Conservation (phyloP, 2,113 vertebrate species). For the Leptodactylus fuscus region DNA sequence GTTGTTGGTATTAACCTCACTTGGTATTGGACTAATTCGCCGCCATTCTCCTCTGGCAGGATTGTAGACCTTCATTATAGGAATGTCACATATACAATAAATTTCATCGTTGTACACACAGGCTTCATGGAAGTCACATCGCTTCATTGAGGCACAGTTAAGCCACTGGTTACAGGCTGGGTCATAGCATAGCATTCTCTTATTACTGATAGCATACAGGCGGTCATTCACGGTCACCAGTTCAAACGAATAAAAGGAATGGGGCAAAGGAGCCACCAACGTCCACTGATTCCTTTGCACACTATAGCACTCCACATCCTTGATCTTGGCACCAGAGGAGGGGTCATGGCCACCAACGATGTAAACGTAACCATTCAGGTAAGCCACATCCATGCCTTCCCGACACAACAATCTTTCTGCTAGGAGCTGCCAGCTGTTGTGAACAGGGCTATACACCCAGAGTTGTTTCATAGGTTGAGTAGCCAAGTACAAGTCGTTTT, state of each 20-base stretch:
- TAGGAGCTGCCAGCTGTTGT: constrained; percentile 84
- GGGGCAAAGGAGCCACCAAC: constrained; percentile 82
- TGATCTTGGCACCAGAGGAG: constrained; percentile 77
- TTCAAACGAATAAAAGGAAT: constrained; percentile 85
- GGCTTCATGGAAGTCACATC: constrained; percentile 86
- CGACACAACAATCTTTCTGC: constrained; percentile 81
- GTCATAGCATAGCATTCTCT: constrained; percentile 86
- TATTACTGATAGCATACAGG: constrained; percentile 85
- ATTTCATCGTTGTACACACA: constrained; percentile 88
- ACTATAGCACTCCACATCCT: constrained; percentile 88
- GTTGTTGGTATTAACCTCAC: constrained; percentile 82
- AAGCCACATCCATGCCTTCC: constrained; percentile 84
- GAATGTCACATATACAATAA: constrained; percentile 86
- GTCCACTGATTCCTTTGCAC: constrained; percentile 88
- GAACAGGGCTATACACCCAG: constrained; percentile 82
- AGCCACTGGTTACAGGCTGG: constrained; percentile 85
- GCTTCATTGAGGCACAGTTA: constrained; percentile 82
- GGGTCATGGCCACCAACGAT: constrained; percentile 84
- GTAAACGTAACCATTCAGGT: constrained; percentile 85
- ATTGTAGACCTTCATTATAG: constrained; percentile 85
- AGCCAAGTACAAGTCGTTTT: constrained; percentile 84
- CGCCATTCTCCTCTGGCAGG: constrained; percentile 84
- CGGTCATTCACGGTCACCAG: constrained; percentile 82
- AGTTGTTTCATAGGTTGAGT: constrained; percentile 86
- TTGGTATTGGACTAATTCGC: constrained; percentile 81